Base-by-base conservation (phyloP, 2,888 invertebrate species). In the Cryptus viduatorius region DNA sequence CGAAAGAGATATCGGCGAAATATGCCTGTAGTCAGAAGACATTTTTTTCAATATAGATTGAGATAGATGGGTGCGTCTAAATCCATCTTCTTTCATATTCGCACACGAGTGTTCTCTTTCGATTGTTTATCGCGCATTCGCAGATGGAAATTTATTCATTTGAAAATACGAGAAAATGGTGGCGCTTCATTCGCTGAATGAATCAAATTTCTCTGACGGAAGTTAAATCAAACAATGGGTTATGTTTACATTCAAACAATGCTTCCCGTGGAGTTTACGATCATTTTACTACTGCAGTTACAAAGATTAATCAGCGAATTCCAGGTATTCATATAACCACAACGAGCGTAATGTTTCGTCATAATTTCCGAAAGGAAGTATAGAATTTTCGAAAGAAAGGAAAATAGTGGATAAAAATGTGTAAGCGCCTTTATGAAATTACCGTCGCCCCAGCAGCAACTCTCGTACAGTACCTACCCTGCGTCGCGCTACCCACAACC, bases 391-490 rank as follows among this genome's bases (percentile, higher is more conserved):
- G n/a, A 53, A 69, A 56, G 53, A 10, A 24, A 69, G n/a, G 1
- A 50, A 29, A 71, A 53, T 44, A 46, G 24, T 24, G 44, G 44
- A 67, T 24, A 64, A 37, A 72, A 67, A 71, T 42, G 64, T 80
- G 83, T 77, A 81, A 86, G 78, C 76, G 37, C 65, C 56, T 82
- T 83, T 71, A 65, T 65, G 50, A 85, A 79, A 87, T 87, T 87
- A 87, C 84, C 85, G 76, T 83, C 80, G 79, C 85, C 79, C 73
- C 59, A 61, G 83, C 82, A 84, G 87, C 78, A 84, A 84, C 73
- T 83, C 72, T 86, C 67, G 76, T 48, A 12, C 48, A 48, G 14
- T 29, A 53, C 77, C 56, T 72, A 75, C 42, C 68, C 16, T 56
- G 77, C 72, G 29, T 77, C 79, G 67, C n/a, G 42, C 44, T 50